Evolutionary conservation across 2,113 vertebrate genomes (phyloP), one percentile per base, ranked within the genome.

Genomic region (Sciurus niger): DNA sequence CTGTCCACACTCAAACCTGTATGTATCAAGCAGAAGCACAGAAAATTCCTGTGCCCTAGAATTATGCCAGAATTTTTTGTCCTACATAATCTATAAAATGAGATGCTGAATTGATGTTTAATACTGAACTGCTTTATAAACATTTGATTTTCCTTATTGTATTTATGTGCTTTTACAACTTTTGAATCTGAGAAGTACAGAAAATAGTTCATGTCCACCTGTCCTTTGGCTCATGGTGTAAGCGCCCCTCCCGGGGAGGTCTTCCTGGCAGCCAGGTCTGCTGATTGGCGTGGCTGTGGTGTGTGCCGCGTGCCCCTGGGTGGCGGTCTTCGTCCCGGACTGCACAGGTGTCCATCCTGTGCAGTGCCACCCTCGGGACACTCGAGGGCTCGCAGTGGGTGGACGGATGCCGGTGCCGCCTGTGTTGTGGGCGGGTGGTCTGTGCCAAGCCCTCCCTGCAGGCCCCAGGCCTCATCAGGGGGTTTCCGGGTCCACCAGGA

Each of bases 51-150:
- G 2, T 65, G 6, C 11, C 55, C 11, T 70, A 22, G 18, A 43
- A 48, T 77, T 65, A 22, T 28, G 46, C 4, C 4, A 30, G 51
- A 6, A 13, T 46, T 70, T 48, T 55, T 84, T 68, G 40, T 32
- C 0, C 48, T 70, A 0, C 46, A 12, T 84, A 89, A 82, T 67
- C 20, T 77, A 22, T n/a, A 32, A 80, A 85, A 72, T 37, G n/a
- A 94, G 22, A 25, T 53, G 34, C 22, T 67, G 48, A 88, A 48
- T 74, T 86, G 76, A 86, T 46, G 22, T 37, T 87, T 40, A 51
- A 1, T 48, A 72, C 43, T 9, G 40, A 88, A 43, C 46, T 24
- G 18, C 77, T 82, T 90, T 89, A 80, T 85, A 94, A 95, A 53
- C n/a, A 77, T 40, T 86, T 67, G 73, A 11, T 79, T 90, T 88